Base-by-base conservation (phyloP, 2,113 vertebrate genomes). In the Corythoichthys haematopterus region DNA sequence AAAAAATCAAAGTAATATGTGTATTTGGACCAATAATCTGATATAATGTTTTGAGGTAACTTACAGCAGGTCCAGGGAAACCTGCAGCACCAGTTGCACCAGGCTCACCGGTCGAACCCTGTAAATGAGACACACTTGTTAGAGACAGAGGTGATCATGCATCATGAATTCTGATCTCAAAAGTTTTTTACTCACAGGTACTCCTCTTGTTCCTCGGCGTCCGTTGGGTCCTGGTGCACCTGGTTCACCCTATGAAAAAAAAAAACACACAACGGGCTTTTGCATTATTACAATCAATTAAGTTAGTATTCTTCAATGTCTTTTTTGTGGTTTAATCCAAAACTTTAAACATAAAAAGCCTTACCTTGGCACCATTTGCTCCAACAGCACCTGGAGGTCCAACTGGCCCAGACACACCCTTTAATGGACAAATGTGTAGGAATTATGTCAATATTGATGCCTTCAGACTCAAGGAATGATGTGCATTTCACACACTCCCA, bases 301-400 rank as follows among this genome's bases (percentile, higher is more conserved):
- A 57, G 9, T 57, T 4, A 13, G 13, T 46, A 14, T 28, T 9
- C 9, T 1, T 6, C n/a, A n/a, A 37, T 51, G 12, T 0, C 50
- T 20, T 20, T 53, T 2, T 1, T 28, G 16, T 65, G 66, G 14
- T 52, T 57, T 36, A 36, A 57, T 36, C 4, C 4, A 14, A 45
- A 62, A 46, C 40, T 28, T 11, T 28, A 28, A 62, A 4, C 12
- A 46, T 6, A 14, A 11, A 10, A 62, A 62, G 20, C 45, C 16
- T 68, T n/a, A 96, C 97, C 94, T 98, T 99, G 87, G 95, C 96
- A 81, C 97, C 97, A 46, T 93, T 91, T 52, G 93, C 91, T 80
- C 97, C 97, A 80, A 87, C 76, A 64, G 94, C 86, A 80, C 97
- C 97, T 71, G 69, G 73, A 47, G 95, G 96, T 66, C 97, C 97